A percentile compares a stretch with the other conserved stretches of the same genome.
These are phyloP conservation scores for Muscina levida DNA, from an alignment of 2,888 invertebrate genomes.

Conservation along the genomic window DNA sequence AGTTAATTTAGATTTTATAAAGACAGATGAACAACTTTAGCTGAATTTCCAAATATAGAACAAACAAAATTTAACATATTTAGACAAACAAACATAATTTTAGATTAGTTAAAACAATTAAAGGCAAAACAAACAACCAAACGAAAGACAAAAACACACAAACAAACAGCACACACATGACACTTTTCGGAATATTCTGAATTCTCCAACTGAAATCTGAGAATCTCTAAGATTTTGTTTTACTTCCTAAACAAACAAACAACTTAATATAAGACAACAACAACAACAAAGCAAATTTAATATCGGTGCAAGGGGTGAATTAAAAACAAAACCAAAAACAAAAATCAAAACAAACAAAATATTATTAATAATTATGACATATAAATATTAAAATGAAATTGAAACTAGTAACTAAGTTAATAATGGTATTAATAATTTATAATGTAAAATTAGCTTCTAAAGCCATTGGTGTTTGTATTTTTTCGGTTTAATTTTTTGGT, in stretches of 20 bases:
- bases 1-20: slow-evolving; percentile 47
- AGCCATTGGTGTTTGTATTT: slow-evolving; percentile 63
- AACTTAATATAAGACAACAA: too few species aligned
- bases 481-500: slow-evolving; percentile 18
- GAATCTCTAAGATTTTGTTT: slow-evolving; percentile 6
- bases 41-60: slow-evolving; percentile 32
- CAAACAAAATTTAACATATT: slow-evolving; percentile 12
- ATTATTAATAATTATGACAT: slow-evolving; percentile 21
- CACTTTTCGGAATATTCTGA: not conserved
- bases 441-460: slow-evolving; percentile 62
- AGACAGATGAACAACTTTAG: slow-evolving; percentile 13
- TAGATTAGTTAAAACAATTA: slow-evolving; percentile 22
- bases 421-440: not conserved
- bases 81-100: slow-evolving; percentile 23
- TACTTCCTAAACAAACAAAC: slow-evolving; percentile 7
- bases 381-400: slow-evolving; percentile 44
- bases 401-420: slow-evolving; percentile 34
- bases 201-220: not conserved
- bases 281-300: slow-evolving; percentile 49
- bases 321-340: slow-evolving; percentile 36
- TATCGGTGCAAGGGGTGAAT: slow-evolving; percentile 65
- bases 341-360: slow-evolving; percentile 29
- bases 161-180: not conserved
- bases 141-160: not conserved
- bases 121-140: not conserved